Evolutionary conservation across 2,888 invertebrate genomes (phyloP).

Genomic region (Nematopogon swammerdamellus): DNA sequence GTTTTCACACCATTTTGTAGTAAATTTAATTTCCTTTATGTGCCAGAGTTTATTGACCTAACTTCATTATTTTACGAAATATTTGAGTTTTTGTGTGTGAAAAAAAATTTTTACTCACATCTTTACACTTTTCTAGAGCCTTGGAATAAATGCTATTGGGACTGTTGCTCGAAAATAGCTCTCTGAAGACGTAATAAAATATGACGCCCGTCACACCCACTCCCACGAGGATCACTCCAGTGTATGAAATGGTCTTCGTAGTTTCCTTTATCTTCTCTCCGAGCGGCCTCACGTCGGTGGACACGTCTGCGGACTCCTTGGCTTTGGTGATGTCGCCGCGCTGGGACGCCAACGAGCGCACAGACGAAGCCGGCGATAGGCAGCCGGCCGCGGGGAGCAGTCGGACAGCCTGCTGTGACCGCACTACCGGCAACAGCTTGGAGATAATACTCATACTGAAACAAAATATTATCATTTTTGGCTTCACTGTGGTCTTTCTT

Average conservation of each 20-base stretch:
- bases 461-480: neutral
- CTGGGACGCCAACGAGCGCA: slow-evolving; percentile 26
- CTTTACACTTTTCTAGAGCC: slow-evolving; percentile 72
- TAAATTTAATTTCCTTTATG: too few relatives aligned
- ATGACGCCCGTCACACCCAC: slow-evolving; percentile 78
- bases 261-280: slow-evolving; percentile 84
- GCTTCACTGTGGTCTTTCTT: too few relatives aligned
- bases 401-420: slow-evolving; percentile 21
- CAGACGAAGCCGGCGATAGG: slow-evolving; percentile 6
- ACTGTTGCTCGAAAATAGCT: slow-evolving; percentile 85
- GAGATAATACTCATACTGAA: slow-evolving; percentile 36
- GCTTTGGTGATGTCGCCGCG: slow-evolving; percentile 33
- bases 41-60: too few relatives aligned
- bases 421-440: slow-evolving; percentile 30
- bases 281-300: slow-evolving; percentile 61
- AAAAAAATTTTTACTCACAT: slow-evolving; percentile 30
- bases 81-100: too few relatives aligned
- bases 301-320: slow-evolving; percentile 36
- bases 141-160: slow-evolving; percentile 80
- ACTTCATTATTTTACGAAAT: too few relatives aligned
- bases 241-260: slow-evolving; percentile 84
- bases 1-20: too few relatives aligned
- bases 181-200: slow-evolving; percentile 80
- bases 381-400: slow-evolving; percentile 21
- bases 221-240: slow-evolving; percentile 77